Evolutionary conservation across 2,113 vertebrate species (phyloP), one percentile per base, ranked within the genome.

Genomic region (Calyptomena viridis): DNA sequence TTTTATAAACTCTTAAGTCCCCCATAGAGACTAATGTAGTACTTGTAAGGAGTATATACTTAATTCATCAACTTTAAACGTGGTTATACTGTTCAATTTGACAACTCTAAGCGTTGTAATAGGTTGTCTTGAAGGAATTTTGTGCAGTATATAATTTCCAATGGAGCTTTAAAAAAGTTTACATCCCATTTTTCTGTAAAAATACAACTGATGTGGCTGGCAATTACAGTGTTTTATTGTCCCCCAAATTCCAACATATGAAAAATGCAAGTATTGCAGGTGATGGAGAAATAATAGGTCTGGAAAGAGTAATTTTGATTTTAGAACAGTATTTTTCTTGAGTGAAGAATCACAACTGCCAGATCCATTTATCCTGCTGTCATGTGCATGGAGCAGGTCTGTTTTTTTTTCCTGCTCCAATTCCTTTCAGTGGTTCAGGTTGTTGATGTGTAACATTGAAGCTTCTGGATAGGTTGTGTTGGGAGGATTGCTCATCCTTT

Each of bases 1-100:
- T 7, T 73, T 74, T 83, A 24, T 1, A 2, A 77, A 33, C n/a
- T 44, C 4, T 15, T 15, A 53, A 58, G 12, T 42, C 37, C 37
- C 4, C 5, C 79, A 2, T 6, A 17, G 46, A 42, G 18, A 22
- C 16, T 53, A 12, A 12, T 0, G 0, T 73, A 31, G 5, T 23
- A 27, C 42, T 49, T 63, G 4, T 27, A 35, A 73, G 67, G 25
- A 8, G 12, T 46, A 20, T 18, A n/a, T 60, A n/a, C 13, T 59
- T 59, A 55, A 66, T 60, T 74, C 5, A 28, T 79, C 30, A 33
- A 14, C 15, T 84, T 74, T 75, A 47, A 71, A 47, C 24, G 44
- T 80, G 58, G 15, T 22, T 56, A 23, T 64, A 11, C 40, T 39
- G 16, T 39, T 50, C 33, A 9, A 4, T 69, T 89, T 89, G 20